These are phyloP conservation scores for Panthera leo DNA, from an alignment of 2,113 vertebrate genomes.

Conservation along the genomic window DNA sequence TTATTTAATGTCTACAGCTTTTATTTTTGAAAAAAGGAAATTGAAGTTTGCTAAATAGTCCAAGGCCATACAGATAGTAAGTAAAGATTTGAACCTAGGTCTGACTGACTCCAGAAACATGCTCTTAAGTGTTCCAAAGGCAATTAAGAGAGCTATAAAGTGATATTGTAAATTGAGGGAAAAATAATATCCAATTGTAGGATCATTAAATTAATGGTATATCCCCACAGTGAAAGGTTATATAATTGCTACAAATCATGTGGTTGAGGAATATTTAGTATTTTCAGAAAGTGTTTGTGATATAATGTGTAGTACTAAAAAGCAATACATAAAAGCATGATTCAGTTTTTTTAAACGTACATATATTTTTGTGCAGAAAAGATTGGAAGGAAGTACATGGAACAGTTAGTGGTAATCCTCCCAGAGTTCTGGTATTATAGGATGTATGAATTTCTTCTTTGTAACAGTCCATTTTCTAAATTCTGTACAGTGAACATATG, in stretches of 20 bases:
- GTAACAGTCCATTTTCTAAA: not conserved
- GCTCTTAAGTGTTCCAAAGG: not conserved
- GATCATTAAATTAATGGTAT: slow-evolving; percentile 6
- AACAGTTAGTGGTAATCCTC: not conserved
- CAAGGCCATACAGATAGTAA: not conserved
- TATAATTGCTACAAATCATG: not conserved
- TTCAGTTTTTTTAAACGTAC: not conserved
- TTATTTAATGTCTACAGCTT: slow-evolving; percentile 37
- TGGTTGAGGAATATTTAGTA: slow-evolving; percentile 7
- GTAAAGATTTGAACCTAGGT: slow-evolving; percentile 39
- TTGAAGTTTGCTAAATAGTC: not conserved
- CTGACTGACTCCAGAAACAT: not conserved
- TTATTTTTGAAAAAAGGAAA: slow-evolving; percentile 33
- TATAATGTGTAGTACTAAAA: not conserved
- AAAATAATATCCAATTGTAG: not conserved
- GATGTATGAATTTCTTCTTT: slow-evolving; percentile 19
- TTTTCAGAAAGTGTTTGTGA: slow-evolving; percentile 28
- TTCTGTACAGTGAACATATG: slow-evolving; percentile 24
- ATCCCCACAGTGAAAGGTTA: not conserved
- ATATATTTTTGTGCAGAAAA: not conserved
- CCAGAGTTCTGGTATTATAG: not conserved
- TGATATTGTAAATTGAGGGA: not conserved
- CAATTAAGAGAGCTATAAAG: slow-evolving; percentile 37
- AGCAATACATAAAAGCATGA: slow-evolving; percentile 3
- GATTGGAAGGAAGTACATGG: not conserved